Conservation (phyloP, 1,140 invertebrate species). For the Amyelois transitella region DNA sequence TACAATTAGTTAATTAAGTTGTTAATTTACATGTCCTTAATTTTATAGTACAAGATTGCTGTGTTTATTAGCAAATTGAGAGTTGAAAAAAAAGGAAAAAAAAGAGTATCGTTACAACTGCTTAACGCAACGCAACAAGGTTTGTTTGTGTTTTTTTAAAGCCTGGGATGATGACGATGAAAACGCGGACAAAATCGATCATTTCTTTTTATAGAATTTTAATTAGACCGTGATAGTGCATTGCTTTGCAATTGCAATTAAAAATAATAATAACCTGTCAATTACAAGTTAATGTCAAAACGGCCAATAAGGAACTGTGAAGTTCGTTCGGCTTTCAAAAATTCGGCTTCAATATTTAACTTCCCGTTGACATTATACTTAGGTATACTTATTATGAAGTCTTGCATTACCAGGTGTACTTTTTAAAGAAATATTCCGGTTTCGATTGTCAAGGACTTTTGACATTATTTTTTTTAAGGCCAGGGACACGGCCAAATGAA, state of each 20-base stretch:
- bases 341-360: neutral
- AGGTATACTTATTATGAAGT: neutral
- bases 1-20: neutral
- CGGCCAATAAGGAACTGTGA: neutral
- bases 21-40: neutral
- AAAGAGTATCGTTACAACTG: no score
- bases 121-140: no score
- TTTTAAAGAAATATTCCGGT: neutral
- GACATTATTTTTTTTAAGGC: no score
- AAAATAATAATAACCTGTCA: neutral
- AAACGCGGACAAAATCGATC: no score
- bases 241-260: neutral
- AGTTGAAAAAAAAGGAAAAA: no score
- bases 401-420: neutral
- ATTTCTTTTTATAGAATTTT: no score
- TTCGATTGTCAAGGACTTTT: neutral
- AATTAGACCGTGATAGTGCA: no score
- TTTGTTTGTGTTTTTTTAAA: no score
- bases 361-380: neutral
- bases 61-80: neutral
- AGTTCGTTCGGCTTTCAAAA: neutral
- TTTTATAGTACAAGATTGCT: neutral
- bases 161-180: no score
- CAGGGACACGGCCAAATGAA: no score
- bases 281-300: neutral